These are phyloP conservation scores for Amphiduros pacificus DNA, from an alignment of 2,888 invertebrate species.

Conservation along the genomic window DNA sequence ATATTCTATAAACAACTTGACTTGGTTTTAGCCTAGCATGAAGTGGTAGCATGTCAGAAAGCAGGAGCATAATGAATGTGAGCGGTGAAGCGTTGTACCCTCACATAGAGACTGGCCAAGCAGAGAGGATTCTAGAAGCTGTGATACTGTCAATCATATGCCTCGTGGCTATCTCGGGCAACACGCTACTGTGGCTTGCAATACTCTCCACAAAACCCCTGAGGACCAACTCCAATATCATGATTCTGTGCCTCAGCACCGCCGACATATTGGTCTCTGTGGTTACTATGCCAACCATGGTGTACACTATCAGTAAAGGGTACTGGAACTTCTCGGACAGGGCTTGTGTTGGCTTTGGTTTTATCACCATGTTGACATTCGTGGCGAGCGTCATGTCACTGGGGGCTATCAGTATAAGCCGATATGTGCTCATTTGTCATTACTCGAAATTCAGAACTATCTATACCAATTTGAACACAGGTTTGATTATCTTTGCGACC, in stretches of 20 bases:
- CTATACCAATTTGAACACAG: slow-evolving; percentile 39
- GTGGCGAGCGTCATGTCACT: slow-evolving; percentile 51
- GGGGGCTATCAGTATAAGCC: slow-evolving; percentile 50
- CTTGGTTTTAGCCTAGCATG: too few species aligned
- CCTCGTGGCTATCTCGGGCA: slow-evolving; percentile 31
- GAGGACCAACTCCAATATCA: slow-evolving; percentile 35
- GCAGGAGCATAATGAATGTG: too few species aligned
- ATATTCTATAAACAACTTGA: too few species aligned
- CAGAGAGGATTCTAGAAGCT: slow-evolving; percentile 9
- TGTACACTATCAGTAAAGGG: slow-evolving; percentile 34
- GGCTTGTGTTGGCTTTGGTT: slow-evolving; percentile 41
- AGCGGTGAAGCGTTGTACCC: too few species aligned
- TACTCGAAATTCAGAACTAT: slow-evolving; percentile 35
- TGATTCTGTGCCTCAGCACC: slow-evolving; percentile 41
- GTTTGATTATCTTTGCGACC: slow-evolving; percentile 37
- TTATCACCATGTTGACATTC: slow-evolving; percentile 48
- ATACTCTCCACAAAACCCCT: slow-evolving; percentile 33
- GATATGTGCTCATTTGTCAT: slow-evolving; percentile 48
- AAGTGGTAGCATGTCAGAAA: too few species aligned
- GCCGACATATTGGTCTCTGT: slow-evolving; percentile 47
- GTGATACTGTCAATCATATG: not conserved
- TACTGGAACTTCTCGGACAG: slow-evolving; percentile 33
- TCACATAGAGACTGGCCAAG: too few species aligned
- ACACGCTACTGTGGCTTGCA: slow-evolving; percentile 40
- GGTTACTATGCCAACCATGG: slow-evolving; percentile 46